Conservation (phyloP, 2,888 invertebrate genomes). For the Strigamia transsilvanica region DNA sequence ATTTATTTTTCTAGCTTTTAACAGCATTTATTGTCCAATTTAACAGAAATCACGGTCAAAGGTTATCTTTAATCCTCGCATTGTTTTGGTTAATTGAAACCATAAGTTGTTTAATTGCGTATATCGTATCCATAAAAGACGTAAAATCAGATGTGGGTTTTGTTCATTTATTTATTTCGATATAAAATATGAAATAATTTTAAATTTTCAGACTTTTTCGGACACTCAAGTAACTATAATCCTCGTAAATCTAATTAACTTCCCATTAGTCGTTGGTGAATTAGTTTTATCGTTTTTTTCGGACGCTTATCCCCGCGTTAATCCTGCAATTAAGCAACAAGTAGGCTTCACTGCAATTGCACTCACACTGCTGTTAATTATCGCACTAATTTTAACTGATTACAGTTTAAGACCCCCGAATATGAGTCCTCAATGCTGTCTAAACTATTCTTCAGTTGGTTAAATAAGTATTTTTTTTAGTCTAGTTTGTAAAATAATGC, state of each 20-base stretch:
- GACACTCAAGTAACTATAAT: slow-evolving; percentile 22
- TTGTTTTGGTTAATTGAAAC: slow-evolving; percentile 31
- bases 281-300: slow-evolving; percentile 10
- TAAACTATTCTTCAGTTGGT: slow-evolving; percentile 12
- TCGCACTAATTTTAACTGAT: neutral
- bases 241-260: neutral
- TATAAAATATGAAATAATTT: neutral
- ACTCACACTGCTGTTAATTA: neutral
- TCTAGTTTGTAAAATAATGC: neutral
- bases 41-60: slow-evolving; percentile 2
- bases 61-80: neutral
- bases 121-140: neutral
- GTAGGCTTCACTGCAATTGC: neutral
- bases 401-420: neutral
- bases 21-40: neutral
- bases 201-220: neutral
- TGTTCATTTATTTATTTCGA: neutral
- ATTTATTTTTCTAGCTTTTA: neutral
- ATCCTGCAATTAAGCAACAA: neutral
- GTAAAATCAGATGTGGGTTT: neutral
- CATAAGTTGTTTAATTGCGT: slow-evolving; percentile 27
- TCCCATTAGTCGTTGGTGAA: slow-evolving; percentile 27
- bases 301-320: slow-evolving; percentile 6
- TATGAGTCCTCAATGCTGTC: slow-evolving; percentile 15
- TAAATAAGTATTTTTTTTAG: slow-evolving; percentile 6